phyloP scores from a whole-genome alignment of 2,113 vertebrate genomes.

The Cervus canadensis region DNA sequence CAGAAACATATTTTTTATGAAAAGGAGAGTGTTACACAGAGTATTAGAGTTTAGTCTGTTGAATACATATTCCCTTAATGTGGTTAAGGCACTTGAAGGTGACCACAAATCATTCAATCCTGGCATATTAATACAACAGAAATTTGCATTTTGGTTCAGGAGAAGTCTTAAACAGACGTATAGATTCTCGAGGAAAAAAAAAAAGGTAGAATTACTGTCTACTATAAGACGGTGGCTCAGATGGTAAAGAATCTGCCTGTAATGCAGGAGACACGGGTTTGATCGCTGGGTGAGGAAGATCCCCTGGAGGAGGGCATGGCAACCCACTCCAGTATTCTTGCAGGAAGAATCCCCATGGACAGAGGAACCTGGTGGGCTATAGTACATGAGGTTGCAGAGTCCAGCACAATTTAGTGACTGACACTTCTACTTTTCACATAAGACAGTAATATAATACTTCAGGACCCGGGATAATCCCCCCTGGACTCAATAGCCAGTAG shows the following conservation, averaged over 20 bases:
- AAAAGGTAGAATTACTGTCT: not conserved
- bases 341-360: not conserved
- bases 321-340: not conserved
- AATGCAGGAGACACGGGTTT: not conserved
- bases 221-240: not conserved
- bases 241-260: not conserved
- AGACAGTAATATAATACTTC: not conserved
- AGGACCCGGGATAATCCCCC: not conserved
- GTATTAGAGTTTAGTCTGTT: not conserved
- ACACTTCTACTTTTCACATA: not conserved
- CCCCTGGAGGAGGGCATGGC: not conserved
- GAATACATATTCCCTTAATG: not conserved
- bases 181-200: not conserved
- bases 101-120: not conserved
- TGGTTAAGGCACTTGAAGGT: not conserved
- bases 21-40: not conserved
- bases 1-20: conserved; percentile 58
- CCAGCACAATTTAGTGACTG: not conserved
- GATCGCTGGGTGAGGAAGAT: not conserved
- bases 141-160: not conserved
- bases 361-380: not conserved
- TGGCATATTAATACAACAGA: not conserved
- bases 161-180: not conserved
- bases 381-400: not conserved
- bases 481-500: not conserved